Evolutionary conservation across 2,888 invertebrate genomes (phyloP).

Genomic region (Himalopsyche kuldschensis): DNA sequence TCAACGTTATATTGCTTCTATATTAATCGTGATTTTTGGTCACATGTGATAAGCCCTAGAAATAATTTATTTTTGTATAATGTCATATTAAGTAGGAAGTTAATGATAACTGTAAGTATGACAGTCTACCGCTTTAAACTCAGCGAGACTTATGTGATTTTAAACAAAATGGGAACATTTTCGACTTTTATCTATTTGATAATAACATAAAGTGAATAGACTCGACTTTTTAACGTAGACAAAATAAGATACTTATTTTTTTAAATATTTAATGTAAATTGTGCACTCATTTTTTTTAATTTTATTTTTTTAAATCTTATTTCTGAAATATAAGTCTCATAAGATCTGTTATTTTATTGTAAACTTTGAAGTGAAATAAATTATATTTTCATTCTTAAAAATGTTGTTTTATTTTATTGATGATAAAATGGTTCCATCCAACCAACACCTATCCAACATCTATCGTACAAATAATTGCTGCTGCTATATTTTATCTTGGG

Average conservation of each 20-base stretch:
- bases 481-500: too few species aligned
- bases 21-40: slow-evolving; percentile 14
- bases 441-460: too few species aligned
- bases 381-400: not conserved
- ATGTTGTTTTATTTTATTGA: not conserved
- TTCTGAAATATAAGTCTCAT: not conserved
- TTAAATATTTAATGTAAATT: not conserved
- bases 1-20: not conserved
- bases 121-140: not conserved
- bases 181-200: not conserved
- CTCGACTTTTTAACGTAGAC: not conserved
- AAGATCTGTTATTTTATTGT: not conserved
- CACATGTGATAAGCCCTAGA: slow-evolving; percentile 3
- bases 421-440: too few species aligned
- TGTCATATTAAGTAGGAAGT: not conserved
- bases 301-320: not conserved
- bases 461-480: too few species aligned
- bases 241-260: not conserved
- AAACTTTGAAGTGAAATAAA: not conserved
- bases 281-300: not conserved
- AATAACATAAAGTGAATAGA: not conserved
- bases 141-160: not conserved
- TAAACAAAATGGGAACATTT: not conserved
- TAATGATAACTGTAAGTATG: not conserved
- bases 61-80: slow-evolving; percentile 17